Evolutionary conservation across 2,113 vertebrate genomes (phyloP).

Genomic region (Natator depressus): DNA sequence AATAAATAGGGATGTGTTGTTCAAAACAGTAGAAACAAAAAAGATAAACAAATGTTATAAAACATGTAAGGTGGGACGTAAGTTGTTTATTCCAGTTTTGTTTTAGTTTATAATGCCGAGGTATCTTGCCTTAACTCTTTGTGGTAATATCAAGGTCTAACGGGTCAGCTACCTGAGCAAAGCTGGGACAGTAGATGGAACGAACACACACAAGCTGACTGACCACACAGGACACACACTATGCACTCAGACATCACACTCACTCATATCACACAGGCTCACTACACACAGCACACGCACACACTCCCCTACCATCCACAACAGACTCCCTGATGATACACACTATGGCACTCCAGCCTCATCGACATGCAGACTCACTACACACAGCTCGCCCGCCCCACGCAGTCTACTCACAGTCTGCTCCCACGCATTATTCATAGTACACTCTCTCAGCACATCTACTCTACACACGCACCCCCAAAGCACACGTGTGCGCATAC

Average conservation of each 20-base stretch:
- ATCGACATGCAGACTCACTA: background rate
- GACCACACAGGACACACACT: no score
- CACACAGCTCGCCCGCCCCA: background rate
- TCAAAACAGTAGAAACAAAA: no score
- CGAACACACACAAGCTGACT: no score
- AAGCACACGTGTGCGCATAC: background rate
- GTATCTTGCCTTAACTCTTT: no score
- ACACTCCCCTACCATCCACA: background rate
- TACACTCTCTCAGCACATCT: constrained; percentile 42
- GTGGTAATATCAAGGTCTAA: no score
- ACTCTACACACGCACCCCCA: background rate
- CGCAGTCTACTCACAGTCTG: background rate
- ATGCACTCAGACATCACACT: background rate
- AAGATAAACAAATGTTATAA: no score
- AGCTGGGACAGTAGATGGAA: no score
- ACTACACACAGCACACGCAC: background rate
- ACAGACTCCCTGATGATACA: background rate
- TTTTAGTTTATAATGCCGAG: no score
- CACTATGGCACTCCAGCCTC: background rate
- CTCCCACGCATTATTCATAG: constrained; percentile 58
- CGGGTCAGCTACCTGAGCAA: no score
- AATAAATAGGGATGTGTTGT: no score
- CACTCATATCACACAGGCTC: background rate
- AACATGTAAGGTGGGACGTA: no score
- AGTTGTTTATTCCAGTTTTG: no score